A percentile compares a stretch with the other conserved stretches of the same genome.
Conservation (phyloP, 1,140 invertebrate species). For the Drosophila suzukii region DNA sequence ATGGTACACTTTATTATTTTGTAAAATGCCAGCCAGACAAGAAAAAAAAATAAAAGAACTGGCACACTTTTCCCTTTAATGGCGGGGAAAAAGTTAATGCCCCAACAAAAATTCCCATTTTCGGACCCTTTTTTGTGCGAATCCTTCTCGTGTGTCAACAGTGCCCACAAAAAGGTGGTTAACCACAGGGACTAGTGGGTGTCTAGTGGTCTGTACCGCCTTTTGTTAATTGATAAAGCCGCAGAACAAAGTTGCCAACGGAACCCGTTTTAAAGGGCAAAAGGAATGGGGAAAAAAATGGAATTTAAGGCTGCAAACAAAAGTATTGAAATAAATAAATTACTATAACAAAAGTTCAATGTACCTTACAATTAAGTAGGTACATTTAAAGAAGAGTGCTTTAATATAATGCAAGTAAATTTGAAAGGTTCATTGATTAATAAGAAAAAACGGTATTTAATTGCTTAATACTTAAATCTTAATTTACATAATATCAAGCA, state of each 20-base stretch:
- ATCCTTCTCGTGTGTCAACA: slow-evolving; percentile 15
- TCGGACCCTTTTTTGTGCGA: slow-evolving; percentile 12
- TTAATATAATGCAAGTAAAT: too few species aligned
- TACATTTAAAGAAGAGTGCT: too few species aligned
- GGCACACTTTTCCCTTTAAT: slow-evolving; percentile 37
- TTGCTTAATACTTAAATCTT: too few species aligned
- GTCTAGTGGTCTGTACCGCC: not conserved
- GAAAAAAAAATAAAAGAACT: slow-evolving; percentile 25
- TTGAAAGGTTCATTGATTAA: too few species aligned
- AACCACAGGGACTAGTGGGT: slow-evolving; percentile 12
- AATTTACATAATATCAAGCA: too few species aligned
- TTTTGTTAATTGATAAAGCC: slow-evolving; percentile 23
- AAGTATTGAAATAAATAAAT: not conserved
- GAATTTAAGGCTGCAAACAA: not conserved
- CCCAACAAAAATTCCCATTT: slow-evolving; percentile 20
- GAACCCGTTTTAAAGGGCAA: slow-evolving; percentile 2
- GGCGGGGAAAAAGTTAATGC: slow-evolving; percentile 40
- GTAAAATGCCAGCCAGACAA: slow-evolving; percentile 51
- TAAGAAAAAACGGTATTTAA: too few species aligned
- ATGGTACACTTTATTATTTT: slow-evolving; percentile 76
- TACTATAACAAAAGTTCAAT: too few species aligned
- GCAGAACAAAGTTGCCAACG: not conserved
- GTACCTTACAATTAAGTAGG: too few species aligned
- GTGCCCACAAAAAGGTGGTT: slow-evolving; percentile 33
- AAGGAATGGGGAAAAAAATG: not conserved